Evolutionary conservation across 2,113 vertebrate genomes (phyloP), one percentile per base, ranked within the genome.

Genomic region (Platichthys flesus): DNA sequence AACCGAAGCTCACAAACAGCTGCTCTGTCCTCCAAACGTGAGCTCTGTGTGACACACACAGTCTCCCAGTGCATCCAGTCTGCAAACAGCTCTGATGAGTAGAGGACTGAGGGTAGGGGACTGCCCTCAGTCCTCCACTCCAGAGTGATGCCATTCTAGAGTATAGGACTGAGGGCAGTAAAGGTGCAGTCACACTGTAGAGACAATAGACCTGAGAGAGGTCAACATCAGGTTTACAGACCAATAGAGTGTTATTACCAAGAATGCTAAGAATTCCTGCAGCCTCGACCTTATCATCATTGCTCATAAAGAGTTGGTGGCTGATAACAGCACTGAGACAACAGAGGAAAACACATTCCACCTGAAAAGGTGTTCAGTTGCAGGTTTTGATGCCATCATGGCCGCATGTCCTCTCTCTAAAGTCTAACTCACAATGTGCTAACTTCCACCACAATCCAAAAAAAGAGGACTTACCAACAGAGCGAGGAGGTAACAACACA

Each of bases 1-100:
- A 66, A 79, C 79, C 31, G 31, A 31, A 31, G 61, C 77, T 58
- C 81, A 84, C 76, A 84, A 77, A 84, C 63, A 69, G 68, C 64
- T 56, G 42, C 76, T 76, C 77, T 85, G 79, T 86, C 55, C 74
- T 76, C 35, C 49, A 67, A 59, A 76, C 8, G 26, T 8, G 20
- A 8, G 55, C 42, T 18, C 14, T 67, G 28, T 67, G 76, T 47
- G 59, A 64, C 74, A 23, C 20, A 67, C 20, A 65, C 47, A 20
- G 51, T 31, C 56, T 51, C 67, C 16, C 68, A 52, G 31, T 72
- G 58, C 63, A 78, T 67, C 35, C 54, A 64, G 42, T 67, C 45
- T 76, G 51, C 16, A 6, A 47, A 54, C 35, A 37, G 23, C 9
- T 4, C n/a, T 69, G 28, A 7, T 6, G 54, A 67, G 28, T 23